phyloP scores from a whole-genome alignment of 92 coral and sea anemone species.

The Palythoa caribaeorum region DNA sequence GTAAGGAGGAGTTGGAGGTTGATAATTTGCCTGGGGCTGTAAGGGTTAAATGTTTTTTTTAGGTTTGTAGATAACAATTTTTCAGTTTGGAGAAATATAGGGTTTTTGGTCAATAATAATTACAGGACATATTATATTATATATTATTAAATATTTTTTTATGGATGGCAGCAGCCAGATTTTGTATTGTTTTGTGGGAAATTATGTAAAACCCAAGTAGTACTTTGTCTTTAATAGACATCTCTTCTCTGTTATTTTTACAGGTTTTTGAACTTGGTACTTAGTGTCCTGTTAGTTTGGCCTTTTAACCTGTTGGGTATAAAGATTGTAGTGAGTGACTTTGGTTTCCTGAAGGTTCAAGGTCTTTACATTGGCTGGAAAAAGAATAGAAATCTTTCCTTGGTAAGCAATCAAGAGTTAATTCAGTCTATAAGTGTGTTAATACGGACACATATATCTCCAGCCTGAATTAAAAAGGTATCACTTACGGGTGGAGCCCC shows the following conservation, averaged over 20 bases:
- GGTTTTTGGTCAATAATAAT: too few relatives aligned
- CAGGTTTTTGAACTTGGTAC: constrained; percentile 37
- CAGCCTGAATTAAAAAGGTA: background rate
- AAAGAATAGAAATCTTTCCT: constrained; percentile 2
- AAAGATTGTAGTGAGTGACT: constrained; percentile 27
- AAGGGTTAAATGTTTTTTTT: too few relatives aligned
- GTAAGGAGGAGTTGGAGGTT: too few relatives aligned
- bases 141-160: too few relatives aligned
- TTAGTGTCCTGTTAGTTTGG: constrained; percentile 34
- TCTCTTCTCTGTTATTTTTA: background rate
- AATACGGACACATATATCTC: background rate
- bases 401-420: constrained; percentile 15
- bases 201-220: background rate
- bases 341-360: constrained; percentile 45
- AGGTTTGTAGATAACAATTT: too few relatives aligned
- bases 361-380: constrained; percentile 22
- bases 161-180: too few relatives aligned
- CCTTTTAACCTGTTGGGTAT: constrained; percentile 45
- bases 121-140: too few relatives aligned
- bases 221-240: background rate
- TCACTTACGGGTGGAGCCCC: background rate
- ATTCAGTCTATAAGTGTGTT: background rate
- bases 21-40: too few relatives aligned
- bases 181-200: background rate
- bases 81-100: too few relatives aligned